Evolutionary conservation across 2,113 vertebrate genomes (phyloP), one percentile per base, ranked within the genome.

Genomic region (Toxostoma redivivum): DNA sequence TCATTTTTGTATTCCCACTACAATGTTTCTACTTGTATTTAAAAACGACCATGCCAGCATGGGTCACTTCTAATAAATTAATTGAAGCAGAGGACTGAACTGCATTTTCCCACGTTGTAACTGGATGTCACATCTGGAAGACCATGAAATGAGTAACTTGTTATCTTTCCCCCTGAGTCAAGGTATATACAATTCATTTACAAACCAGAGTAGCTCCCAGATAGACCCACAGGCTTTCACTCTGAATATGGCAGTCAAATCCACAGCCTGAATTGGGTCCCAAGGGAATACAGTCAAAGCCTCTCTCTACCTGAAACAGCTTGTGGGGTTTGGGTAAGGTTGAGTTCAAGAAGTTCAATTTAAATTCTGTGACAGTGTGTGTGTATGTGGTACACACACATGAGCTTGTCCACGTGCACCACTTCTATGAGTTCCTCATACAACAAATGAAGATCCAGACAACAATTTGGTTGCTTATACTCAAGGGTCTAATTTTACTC

Each of bases 321-420:
- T 45, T 31, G 13, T 21, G 65, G 28, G 3, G 33, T 51, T 28
- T 69, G 22, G 2, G 4, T 64, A 74, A 70, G 40, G 27, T 8
- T 25, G 21, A 37, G 31, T 44, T 77, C 16, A 53, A 57, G 53
- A 73, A 91, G 10, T 27, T 70, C 15, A 27, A 5, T 21, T 25
- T 56, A 15, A 76, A 64, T 33, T 12, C 28, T 74, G 56, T 12
- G 15, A 30, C 27, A 17, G 22, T 0, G 5, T 1, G 0, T n/a
- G 18, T 31, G 12, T 9, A 1, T 30, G 9, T 30, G 21, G 3
- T 48, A 30, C 1, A 1, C 22, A 30, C 0, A 1, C 20, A 5
- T 1, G 7, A 7, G 6, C 37, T 53, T 67, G 25, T 27, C 62
- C 38, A 3, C 2, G 9, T 48, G 30, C 33, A 30, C 9, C 64